Evolutionary conservation across 2,113 vertebrate species (phyloP).

Genomic region (Oryzias celebensis): DNA sequence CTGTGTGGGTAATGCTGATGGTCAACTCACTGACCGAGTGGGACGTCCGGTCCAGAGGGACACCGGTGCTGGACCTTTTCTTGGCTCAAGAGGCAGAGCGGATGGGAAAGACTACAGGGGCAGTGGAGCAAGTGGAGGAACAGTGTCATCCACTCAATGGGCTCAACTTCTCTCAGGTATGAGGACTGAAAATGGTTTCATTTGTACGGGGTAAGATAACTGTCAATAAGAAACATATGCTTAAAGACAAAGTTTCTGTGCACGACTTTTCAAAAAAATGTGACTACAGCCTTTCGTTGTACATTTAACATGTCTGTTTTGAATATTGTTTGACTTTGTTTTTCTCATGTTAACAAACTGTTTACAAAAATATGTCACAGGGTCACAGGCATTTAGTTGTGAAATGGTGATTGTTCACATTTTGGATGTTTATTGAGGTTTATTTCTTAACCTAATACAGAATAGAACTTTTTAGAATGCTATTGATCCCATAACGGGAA

Average conservation of each 20-base stretch:
- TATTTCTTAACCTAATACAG: too few species aligned
- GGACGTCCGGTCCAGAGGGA: conserved; percentile 90
- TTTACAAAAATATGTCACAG: too few species aligned
- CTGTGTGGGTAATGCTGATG: conserved; percentile 99
- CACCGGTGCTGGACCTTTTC: conserved; percentile 92
- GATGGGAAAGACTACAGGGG: conserved; percentile 89
- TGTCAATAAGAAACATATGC: too few species aligned
- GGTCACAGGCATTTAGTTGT: too few species aligned
- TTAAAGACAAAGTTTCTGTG: neutral
- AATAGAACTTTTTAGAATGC: too few species aligned
- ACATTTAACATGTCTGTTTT: too few species aligned
- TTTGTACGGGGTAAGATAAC: neutral
- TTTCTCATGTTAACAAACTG: too few species aligned
- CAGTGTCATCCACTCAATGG: conserved; percentile 96
- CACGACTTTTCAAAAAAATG: neutral
- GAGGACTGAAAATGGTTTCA: conserved; percentile 10
- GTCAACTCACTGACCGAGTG: conserved; percentile 96
- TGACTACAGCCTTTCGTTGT: too few species aligned
- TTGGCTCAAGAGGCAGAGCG: conserved; percentile 93
- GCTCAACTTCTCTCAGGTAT: conserved; percentile 97
- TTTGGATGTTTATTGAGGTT: too few species aligned
- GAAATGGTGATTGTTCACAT: too few species aligned
- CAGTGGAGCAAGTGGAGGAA: conserved; percentile 94
- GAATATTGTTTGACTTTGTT: too few species aligned
- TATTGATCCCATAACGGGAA: too few species aligned